Evolutionary conservation across 2,888 invertebrate species (phyloP).

Genomic region (Heliconius ismenius): DNA sequence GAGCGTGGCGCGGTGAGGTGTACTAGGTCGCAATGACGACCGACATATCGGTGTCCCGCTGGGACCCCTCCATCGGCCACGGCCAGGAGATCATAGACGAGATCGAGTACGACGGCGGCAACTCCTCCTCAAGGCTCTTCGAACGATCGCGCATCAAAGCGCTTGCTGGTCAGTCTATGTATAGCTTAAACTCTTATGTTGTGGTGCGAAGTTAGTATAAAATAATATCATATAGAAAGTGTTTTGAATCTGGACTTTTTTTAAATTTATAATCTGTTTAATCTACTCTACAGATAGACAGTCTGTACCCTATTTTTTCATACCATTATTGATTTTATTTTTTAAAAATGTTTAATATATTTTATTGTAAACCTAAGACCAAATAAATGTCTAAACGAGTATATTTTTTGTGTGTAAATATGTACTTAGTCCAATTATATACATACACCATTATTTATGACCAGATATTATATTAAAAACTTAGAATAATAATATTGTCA

Average conservation of each 20-base stretch:
- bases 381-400: too few species aligned
- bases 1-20: constrained; percentile 75
- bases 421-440: too few species aligned
- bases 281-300: too few species aligned
- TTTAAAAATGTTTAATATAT: too few species aligned
- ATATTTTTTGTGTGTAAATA: too few species aligned
- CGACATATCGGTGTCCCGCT: constrained; percentile 97
- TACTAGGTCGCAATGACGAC: constrained; percentile 90
- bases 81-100: constrained; percentile 97
- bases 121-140: constrained; percentile 98
- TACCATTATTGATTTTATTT: too few species aligned
- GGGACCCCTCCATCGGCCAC: constrained; percentile 94
- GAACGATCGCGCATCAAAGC: constrained; percentile 99
- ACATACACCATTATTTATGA: not conserved
- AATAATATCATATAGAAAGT: not conserved
- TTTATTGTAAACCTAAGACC: too few species aligned
- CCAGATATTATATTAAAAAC: not conserved
- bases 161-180: constrained; percentile 89
- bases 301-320: too few species aligned
- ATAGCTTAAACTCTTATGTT: not conserved
- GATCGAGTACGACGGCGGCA: constrained; percentile 99
- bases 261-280: too few species aligned
- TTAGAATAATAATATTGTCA: not conserved
- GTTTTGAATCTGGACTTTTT: too few species aligned
- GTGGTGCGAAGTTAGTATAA: not conserved